Conservation (phyloP, 1,140 invertebrate genomes). For the Tetraneura akinire region DNA sequence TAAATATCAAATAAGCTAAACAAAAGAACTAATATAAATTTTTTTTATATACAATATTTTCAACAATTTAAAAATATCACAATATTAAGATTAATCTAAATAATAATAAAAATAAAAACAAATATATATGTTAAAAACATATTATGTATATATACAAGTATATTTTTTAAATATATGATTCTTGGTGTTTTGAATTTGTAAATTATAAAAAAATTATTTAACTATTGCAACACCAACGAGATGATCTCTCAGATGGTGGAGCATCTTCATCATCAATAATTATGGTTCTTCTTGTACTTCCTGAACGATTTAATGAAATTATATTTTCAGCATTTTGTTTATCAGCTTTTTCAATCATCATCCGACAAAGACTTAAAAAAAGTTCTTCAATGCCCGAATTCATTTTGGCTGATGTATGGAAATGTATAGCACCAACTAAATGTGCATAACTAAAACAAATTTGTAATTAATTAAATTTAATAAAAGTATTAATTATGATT, state of each 20-base stretch:
- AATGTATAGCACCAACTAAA: constrained; percentile 91
- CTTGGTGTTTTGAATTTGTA: constrained; percentile 4
- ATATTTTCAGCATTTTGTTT: constrained; percentile 60
- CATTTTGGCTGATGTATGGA: constrained; percentile 91
- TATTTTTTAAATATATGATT: neutral
- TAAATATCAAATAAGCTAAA: neutral
- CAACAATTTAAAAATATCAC: constrained; percentile 40
- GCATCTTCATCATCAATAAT: constrained; percentile 62
- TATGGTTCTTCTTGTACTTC: constrained; percentile 64
- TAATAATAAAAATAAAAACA: neutral
- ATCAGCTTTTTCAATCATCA: constrained; percentile 66
- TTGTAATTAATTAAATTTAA: constrained; percentile 25
- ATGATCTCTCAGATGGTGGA: neutral
- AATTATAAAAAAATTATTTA: neutral
- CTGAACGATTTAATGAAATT: constrained; percentile 61
- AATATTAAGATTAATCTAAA: neutral
- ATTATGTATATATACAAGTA: too few species aligned
- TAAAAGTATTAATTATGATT: neutral
- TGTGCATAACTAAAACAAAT: constrained; percentile 73
- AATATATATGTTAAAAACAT: too few species aligned
- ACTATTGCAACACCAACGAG: constrained; percentile 43
- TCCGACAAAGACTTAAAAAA: constrained; percentile 81
- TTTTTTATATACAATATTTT: constrained; percentile 3
- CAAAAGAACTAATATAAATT: constrained; percentile 24
- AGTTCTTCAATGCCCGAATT: constrained; percentile 92